Conservation (phyloP, 2,888 invertebrate species). For the Macrosoma leucophasiata region DNA sequence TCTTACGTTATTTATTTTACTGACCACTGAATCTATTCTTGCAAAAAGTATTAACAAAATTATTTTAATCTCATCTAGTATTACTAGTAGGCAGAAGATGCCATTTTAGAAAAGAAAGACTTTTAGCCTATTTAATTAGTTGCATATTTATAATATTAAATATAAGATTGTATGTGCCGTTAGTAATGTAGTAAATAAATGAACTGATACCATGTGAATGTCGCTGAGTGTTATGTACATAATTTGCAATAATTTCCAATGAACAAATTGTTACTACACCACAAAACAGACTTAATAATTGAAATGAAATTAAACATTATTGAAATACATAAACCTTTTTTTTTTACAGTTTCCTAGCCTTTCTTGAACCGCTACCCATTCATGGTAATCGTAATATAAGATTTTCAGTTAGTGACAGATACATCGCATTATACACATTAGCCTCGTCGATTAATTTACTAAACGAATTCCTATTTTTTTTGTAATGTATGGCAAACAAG, state of each 20-base stretch:
- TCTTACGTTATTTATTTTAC: constrained; percentile 24
- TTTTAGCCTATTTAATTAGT: constrained; percentile 55
- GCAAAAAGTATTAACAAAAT: constrained; percentile 21
- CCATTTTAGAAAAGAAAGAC: constrained; percentile 67
- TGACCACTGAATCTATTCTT: constrained; percentile 16
- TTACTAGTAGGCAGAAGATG: constrained; percentile 52
- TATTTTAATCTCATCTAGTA: constrained; percentile 49
- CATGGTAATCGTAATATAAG: too few species aligned
- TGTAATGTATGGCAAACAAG: too few species aligned
- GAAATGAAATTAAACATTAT: constrained; percentile 31
- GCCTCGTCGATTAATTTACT: too few species aligned
- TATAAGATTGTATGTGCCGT: constrained; percentile 49
- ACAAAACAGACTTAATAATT: constrained; percentile 48
- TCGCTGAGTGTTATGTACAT: constrained; percentile 23
- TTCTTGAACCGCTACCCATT: too few species aligned
- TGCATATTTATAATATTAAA: constrained; percentile 59
- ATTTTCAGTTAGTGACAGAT: too few species aligned
- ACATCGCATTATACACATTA: too few species aligned
- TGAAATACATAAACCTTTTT: constrained; percentile 18
- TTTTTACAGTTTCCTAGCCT: too few species aligned
- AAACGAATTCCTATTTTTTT: too few species aligned
- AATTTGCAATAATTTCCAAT: constrained; percentile 8
- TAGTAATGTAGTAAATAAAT: constrained; percentile 44
- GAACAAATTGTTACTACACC: constrained; percentile 39
- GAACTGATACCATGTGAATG: constrained; percentile 50